Evolutionary conservation across 2,797 vertebrate genomes (phyloP).

Genomic region (Loris lydekkerianus): DNA sequence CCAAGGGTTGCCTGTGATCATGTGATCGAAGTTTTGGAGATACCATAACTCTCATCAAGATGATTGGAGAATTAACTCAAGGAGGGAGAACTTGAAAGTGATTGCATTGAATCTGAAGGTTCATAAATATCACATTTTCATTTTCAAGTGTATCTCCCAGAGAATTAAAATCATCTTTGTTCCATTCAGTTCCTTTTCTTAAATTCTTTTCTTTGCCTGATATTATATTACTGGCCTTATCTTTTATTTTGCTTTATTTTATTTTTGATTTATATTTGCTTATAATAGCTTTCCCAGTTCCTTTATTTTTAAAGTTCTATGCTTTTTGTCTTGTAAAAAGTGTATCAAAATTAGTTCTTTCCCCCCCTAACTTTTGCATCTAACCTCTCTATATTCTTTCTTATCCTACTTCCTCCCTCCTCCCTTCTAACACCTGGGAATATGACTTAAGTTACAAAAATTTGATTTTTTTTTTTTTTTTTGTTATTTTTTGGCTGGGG

Average conservation of each 20-base stretch:
- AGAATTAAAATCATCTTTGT: not conserved
- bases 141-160: not conserved
- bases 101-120: not conserved
- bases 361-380: not conserved
- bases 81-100: not conserved
- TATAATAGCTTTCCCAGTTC: not conserved
- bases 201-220: not conserved
- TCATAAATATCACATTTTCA: not conserved
- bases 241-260: slow-evolving; percentile 12
- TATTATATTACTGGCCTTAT: not conserved
- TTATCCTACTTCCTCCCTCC: no score
- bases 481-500: no score
- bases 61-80: not conserved
- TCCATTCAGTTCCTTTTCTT: not conserved
- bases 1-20: not conserved
- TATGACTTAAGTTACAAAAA: not conserved
- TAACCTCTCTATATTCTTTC: not conserved
- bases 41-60: no score
- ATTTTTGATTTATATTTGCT: slow-evolving; percentile 5
- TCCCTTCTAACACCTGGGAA: accelerated
- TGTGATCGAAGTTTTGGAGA: not conserved
- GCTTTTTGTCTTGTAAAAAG: not conserved
- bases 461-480: no score
- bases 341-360: not conserved
- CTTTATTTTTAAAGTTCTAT: not conserved